These are phyloP conservation scores for Amphipyra tragopoginis DNA, from an alignment of 2,888 invertebrate species.

Conservation along the genomic window DNA sequence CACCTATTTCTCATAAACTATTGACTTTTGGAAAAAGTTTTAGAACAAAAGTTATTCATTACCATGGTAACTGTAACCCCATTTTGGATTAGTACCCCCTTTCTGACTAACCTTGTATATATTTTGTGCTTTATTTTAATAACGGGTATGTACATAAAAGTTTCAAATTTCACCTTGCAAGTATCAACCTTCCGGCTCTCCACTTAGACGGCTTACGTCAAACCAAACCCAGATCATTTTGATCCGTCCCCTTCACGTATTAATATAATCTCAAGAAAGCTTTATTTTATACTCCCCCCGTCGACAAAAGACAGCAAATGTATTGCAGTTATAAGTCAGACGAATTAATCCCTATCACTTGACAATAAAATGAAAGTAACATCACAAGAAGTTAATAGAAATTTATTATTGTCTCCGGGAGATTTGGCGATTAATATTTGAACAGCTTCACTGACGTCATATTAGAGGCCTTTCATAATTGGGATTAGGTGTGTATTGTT, in stretches of 20 bases:
- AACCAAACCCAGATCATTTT: slow-evolving; percentile 82
- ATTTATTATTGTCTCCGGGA: slow-evolving; percentile 81
- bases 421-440: slow-evolving; percentile 72
- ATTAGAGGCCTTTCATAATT: slow-evolving; percentile 11
- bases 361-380: slow-evolving; percentile 87
- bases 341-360: slow-evolving; percentile 89
- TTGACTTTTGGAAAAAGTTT: no score
- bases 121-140: no score
- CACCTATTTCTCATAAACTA: no score
- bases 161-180: slow-evolving; percentile 61
- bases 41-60: no score
- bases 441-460: slow-evolving; percentile 24
- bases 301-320: slow-evolving; percentile 81
- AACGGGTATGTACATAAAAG: slow-evolving; percentile 17
- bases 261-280: slow-evolving; percentile 88
- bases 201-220: slow-evolving; percentile 83
- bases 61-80: no score
- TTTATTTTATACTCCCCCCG: slow-evolving; percentile 85
- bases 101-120: no score
- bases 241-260: slow-evolving; percentile 79
- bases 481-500: slow-evolving; percentile 17
- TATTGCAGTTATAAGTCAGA: slow-evolving; percentile 90
- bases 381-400: slow-evolving; percentile 87
- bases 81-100: no score
- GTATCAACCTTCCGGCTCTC: slow-evolving; percentile 64